Conservation (phyloP, 2,113 vertebrate species). For the human (Homo sapiens) region GRCh38 chr2:222928001-222928500, state of each 20-base stretch:
- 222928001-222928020: not conserved
- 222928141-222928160: not conserved
- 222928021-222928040: slow-evolving; percentile 6
- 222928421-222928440: not conserved
- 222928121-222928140: not conserved
- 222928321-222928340: not conserved
- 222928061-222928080: not conserved
- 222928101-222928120: not conserved
- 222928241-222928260: not conserved
- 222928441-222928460: not conserved
- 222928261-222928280: not conserved
- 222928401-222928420: not conserved
- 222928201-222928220: not conserved
- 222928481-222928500: too few species aligned
- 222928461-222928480: not conserved
- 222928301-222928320: not conserved
- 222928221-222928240: not conserved
- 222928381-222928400: not conserved
- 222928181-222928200: not conserved
- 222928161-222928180: not conserved
- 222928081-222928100: not conserved
- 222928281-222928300: not conserved
- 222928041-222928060: not conserved
- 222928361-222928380: not conserved
- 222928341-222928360: not conserved